Evolutionary conservation across 2,797 vertebrate genomes (phyloP), one percentile per base, ranked within the genome.

Genomic region (Eulemur coronatus): DNA sequence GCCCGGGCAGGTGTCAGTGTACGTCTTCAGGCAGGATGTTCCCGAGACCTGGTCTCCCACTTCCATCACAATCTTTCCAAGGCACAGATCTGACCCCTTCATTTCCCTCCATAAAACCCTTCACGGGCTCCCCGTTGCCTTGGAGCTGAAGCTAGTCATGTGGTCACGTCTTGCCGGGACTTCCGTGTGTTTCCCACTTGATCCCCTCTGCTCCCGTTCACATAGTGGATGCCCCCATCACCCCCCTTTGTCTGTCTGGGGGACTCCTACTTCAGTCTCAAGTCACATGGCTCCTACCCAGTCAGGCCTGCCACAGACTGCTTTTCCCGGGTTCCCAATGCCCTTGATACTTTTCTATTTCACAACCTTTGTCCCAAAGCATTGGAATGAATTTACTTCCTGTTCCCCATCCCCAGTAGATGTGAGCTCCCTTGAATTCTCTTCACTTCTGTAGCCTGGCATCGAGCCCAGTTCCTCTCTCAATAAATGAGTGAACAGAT

Each of bases 341-440:
- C 69, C 50, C 43, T 55, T 28, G 13, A 72, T 24, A 52, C 73
- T 22, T 94, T 59, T 88, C 78, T 65, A 3, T 30, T 67, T 91
- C 28, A 14, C 7, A 38, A 41, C 33, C 55, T 85, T n/a, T 35
- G 72, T 87, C 43, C 55, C 69, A 33, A 1, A 4, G 17, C 70
- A 24, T 33, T 92, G 28, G 35, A 38, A 72, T 76, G 57, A 48
- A 67, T 78, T 95, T 14, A 15, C 78, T 95, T 95, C 94, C 78
- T 88, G 46, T 88, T 88, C 93, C 28, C 75, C 80, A 30, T 63
- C 41, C 65, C 35, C 15, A 22, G 69, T 20, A 55, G 70, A 63
- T 41, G 30, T 15, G 80, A 22, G 33, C 43, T 69, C 48, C 33
- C 70, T 33, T 72, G 75, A 22, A 26, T 35, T 43, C 38, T 75